Percentiles rank a stretch among this genome's conserved stretches.
These are phyloP conservation scores for Zaprionus vittiger DNA, from an alignment of 1,140 invertebrate species.

Conservation along the genomic window DNA sequence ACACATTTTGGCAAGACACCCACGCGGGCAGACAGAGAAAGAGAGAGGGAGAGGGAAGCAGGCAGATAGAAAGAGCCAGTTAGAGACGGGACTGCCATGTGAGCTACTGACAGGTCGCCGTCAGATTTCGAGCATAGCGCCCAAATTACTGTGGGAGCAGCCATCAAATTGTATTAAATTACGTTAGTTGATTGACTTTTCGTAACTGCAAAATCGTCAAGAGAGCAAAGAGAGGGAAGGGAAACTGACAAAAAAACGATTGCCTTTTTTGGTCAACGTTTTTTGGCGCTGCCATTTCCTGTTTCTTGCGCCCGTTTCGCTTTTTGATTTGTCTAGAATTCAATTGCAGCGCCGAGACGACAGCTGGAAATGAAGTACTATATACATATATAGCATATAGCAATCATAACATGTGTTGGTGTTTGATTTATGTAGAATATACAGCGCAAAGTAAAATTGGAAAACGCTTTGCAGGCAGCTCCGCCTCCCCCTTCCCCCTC, in stretches of 20 bases:
- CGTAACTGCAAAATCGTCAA: slow-evolving; percentile 55
- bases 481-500: neutral
- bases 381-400: slow-evolving; percentile 9
- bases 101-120: slow-evolving; percentile 68
- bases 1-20: slow-evolving; percentile 37
- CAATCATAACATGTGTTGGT: slow-evolving; percentile 24
- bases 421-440: slow-evolving; percentile 25
- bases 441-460: slow-evolving; percentile 16
- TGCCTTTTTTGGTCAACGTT: slow-evolving; percentile 74
- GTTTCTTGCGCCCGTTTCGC: slow-evolving; percentile 47
- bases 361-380: slow-evolving; percentile 15
- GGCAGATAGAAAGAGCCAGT: slow-evolving; percentile 13
- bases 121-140: slow-evolving; percentile 72
- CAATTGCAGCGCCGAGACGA: slow-evolving; percentile 22
- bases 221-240: slow-evolving; percentile 18
- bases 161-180: slow-evolving; percentile 78
- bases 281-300: slow-evolving; percentile 74
- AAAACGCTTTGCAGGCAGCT: slow-evolving; percentile 42
- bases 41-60: neutral
- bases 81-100: slow-evolving; percentile 45
- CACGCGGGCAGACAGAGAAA: neutral
- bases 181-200: slow-evolving; percentile 78
- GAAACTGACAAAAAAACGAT: slow-evolving; percentile 43
- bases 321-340: slow-evolving; percentile 35
- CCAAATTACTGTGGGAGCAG: slow-evolving; percentile 68